phyloP scores from a whole-genome alignment of 1,140 invertebrate genomes.

The Penaeus indicus region DNA sequence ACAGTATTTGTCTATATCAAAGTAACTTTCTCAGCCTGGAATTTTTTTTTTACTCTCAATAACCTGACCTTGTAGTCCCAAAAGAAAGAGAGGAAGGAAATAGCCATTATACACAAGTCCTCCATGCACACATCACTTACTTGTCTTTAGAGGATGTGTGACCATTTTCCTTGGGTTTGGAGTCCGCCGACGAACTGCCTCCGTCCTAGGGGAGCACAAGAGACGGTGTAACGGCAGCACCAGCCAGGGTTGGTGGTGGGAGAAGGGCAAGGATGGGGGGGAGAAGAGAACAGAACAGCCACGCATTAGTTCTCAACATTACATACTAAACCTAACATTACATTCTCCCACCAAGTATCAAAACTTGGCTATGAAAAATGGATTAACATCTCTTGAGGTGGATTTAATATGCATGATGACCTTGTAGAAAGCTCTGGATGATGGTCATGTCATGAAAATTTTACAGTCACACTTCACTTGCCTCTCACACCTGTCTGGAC shows the following conservation, averaged over 20 bases:
- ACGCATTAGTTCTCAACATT: conserved; percentile 60
- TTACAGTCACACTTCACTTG: too few species aligned
- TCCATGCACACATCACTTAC: conserved; percentile 16
- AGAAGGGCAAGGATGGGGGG: conserved; percentile 56
- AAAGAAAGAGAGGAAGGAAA: too few species aligned
- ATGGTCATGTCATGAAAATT: not conserved
- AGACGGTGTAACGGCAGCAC: conserved; percentile 66
- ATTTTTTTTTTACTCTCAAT: too few species aligned
- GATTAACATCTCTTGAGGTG: conserved; percentile 13
- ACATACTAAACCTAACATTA: conserved; percentile 2
- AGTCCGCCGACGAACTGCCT: conserved; percentile 33
- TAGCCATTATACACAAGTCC: too few species aligned
- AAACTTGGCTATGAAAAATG: conserved; percentile 39
- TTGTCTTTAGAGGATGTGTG: conserved; percentile 60
- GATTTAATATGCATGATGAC: conserved; percentile 18
- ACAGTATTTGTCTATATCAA: too few species aligned
- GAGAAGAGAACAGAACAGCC: conserved; percentile 62
- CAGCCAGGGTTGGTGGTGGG: conserved; percentile 62
- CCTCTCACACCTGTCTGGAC: not conserved
- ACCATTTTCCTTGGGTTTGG: conserved; percentile 61
- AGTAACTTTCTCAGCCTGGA: too few species aligned
- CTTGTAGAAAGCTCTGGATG: conserved; percentile 29
- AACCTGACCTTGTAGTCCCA: too few species aligned
- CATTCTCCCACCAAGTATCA: conserved; percentile 61
- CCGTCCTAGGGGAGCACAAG: conserved; percentile 65